phyloP scores from a whole-genome alignment of 2,888 invertebrate genomes.

The Diaprepes abbreviatus region DNA sequence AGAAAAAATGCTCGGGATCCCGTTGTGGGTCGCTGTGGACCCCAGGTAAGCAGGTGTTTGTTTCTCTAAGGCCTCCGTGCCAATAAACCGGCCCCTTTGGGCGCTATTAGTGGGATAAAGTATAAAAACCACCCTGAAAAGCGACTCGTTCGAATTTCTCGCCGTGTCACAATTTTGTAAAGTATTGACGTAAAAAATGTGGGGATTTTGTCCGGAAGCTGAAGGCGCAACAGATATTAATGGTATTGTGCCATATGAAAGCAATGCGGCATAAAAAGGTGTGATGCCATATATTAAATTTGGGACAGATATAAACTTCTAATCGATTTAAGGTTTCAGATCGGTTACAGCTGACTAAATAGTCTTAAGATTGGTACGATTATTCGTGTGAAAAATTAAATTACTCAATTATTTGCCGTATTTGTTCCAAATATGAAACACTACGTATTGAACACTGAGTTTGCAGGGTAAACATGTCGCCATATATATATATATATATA shows the following conservation, averaged over 20 bases:
- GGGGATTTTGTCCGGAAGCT: slow-evolving; percentile 42
- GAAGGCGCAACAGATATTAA: slow-evolving; percentile 47
- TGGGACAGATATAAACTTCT: slow-evolving; percentile 28
- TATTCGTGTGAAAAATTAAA: too few relatives aligned
- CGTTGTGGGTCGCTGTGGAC: slow-evolving; percentile 28
- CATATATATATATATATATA: too few relatives aligned
- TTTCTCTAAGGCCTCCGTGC: slow-evolving; percentile 44
- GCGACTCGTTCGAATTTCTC: slow-evolving; percentile 44
- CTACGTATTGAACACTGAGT: too few relatives aligned
- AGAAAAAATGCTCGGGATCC: slow-evolving; percentile 38
- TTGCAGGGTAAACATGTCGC: too few relatives aligned
- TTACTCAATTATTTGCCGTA: too few relatives aligned
- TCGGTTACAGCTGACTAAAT: slow-evolving; percentile 29
- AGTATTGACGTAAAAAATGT: slow-evolving; percentile 44
- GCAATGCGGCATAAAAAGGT: slow-evolving; percentile 44
- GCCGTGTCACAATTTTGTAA: slow-evolving; percentile 48
- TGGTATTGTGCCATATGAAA: slow-evolving; percentile 36
- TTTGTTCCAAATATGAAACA: too few relatives aligned
- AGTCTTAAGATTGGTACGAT: slow-evolving; percentile 1
- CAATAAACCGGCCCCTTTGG: slow-evolving; percentile 51
- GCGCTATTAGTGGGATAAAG: slow-evolving; percentile 43
- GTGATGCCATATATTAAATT: slow-evolving; percentile 43
- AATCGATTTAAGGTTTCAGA: slow-evolving; percentile 27
- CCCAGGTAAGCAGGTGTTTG: slow-evolving; percentile 56
- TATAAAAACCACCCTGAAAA: slow-evolving; percentile 39